These are phyloP conservation scores for Rhagoletis pomonella DNA, from an alignment of 1,140 invertebrate species.

Conservation along the genomic window DNA sequence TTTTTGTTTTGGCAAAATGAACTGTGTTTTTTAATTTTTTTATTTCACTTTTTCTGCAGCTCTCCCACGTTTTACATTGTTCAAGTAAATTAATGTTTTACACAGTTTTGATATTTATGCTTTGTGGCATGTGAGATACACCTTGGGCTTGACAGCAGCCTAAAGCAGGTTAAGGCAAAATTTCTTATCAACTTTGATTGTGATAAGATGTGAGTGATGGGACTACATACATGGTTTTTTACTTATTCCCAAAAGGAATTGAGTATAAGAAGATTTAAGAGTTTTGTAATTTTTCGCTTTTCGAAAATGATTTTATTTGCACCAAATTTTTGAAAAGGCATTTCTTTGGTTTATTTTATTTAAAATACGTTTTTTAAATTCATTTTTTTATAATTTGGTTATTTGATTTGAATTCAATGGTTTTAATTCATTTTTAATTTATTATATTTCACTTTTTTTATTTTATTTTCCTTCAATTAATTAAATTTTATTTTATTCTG, in stretches of 20 bases:
- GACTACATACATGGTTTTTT: neutral
- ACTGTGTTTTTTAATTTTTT: neutral
- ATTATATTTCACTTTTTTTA: neutral
- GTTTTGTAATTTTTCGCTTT: too few relatives aligned
- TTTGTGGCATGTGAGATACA: neutral
- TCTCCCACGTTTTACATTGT: neutral
- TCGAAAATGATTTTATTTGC: too few relatives aligned
- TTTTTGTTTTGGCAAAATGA: neutral
- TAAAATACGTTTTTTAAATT: too few relatives aligned
- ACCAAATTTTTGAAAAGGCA: too few relatives aligned
- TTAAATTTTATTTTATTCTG: too few relatives aligned
- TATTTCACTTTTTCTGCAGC: neutral
- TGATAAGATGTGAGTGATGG: neutral
- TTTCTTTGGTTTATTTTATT: too few relatives aligned
- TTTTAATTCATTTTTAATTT: too few relatives aligned
- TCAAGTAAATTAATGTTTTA: conserved; percentile 1
- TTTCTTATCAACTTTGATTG: neutral
- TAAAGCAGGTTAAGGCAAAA: conserved; percentile 25
- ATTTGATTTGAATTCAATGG: too few relatives aligned
- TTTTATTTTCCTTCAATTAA: too few relatives aligned
- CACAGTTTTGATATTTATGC: neutral
- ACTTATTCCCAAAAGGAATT: neutral
- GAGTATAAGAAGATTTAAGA: too few relatives aligned
- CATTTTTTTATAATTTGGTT: too few relatives aligned
- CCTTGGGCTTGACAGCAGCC: neutral